A percentile compares a stretch with the other conserved stretches of the same genome.
Conservation (phyloP, 1,140 invertebrate genomes). For the Drosophila tropicalis region DNA sequence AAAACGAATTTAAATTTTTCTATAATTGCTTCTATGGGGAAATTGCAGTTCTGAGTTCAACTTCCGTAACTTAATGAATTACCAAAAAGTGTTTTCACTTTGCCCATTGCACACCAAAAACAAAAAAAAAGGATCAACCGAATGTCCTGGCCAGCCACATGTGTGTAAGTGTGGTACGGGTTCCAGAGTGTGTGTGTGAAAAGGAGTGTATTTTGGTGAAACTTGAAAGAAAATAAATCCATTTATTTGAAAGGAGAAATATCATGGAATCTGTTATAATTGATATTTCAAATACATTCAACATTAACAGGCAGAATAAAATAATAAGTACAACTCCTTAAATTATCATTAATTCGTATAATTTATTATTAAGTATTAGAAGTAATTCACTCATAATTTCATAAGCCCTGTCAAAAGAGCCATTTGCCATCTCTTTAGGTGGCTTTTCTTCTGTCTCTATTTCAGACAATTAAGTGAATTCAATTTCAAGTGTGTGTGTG, state of each 20-base stretch:
- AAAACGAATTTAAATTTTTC: constrained; percentile 83
- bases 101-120: constrained; percentile 38
- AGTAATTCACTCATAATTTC: background rate
- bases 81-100: constrained; percentile 80
- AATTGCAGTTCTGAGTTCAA: constrained; percentile 84
- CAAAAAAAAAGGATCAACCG: constrained; percentile 29
- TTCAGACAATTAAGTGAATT: constrained; percentile 26
- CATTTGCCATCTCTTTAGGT: no score
- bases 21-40: constrained; percentile 83
- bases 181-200: background rate
- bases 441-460: background rate
- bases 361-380: no score
- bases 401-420: background rate
- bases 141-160: constrained; percentile 67
- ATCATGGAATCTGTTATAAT: no score
- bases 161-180: background rate
- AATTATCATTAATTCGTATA: no score
- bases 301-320: no score
- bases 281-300: no score
- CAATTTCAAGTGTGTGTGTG: constrained; percentile 8
- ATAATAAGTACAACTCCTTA: no score
- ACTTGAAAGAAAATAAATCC: background rate
- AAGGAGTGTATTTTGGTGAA: background rate
- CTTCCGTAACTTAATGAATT: constrained; percentile 84
- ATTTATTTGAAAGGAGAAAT: background rate